These are phyloP conservation scores for Penaeus indicus DNA, from an alignment of 1,140 invertebrate genomes.

Conservation along the genomic window DNA sequence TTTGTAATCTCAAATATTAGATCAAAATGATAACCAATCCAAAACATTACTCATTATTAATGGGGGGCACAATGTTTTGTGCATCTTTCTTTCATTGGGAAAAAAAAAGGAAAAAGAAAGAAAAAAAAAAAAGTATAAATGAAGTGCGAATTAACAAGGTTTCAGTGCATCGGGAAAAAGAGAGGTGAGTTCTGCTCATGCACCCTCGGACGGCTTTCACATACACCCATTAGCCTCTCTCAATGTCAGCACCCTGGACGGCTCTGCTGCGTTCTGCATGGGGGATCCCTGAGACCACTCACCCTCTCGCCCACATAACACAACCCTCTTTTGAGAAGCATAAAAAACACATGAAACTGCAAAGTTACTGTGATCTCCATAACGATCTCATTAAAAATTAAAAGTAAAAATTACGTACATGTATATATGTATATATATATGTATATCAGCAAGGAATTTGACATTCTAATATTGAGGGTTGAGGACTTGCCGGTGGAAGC, in stretches of 20 bases:
- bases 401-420: slow-evolving; percentile 2
- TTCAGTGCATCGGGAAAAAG: slow-evolving; percentile 43
- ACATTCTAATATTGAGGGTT: neutral
- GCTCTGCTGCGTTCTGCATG: slow-evolving; percentile 45
- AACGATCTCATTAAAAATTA: slow-evolving; percentile 2
- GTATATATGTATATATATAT: neutral
- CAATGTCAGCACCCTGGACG: slow-evolving; percentile 63
- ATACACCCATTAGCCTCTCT: slow-evolving; percentile 59
- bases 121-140: slow-evolving; percentile 13
- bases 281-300: slow-evolving; percentile 54
- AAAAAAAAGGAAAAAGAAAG: neutral
- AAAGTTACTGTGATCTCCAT: neutral
- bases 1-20: no score
- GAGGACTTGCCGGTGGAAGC: slow-evolving; percentile 40
- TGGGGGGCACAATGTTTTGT: no score
- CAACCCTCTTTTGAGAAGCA: neutral
- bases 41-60: no score
- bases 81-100: neutral
- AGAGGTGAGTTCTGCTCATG: slow-evolving; percentile 34
- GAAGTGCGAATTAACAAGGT: slow-evolving; percentile 26
- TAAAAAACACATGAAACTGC: slow-evolving; percentile 4
- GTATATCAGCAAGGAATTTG: no score
- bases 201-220: slow-evolving; percentile 28
- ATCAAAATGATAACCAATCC: no score
- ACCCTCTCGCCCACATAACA: slow-evolving; percentile 55